Base-by-base conservation (phyloP, 1,140 invertebrate species). In the Dinothrombium tinctorium region DNA sequence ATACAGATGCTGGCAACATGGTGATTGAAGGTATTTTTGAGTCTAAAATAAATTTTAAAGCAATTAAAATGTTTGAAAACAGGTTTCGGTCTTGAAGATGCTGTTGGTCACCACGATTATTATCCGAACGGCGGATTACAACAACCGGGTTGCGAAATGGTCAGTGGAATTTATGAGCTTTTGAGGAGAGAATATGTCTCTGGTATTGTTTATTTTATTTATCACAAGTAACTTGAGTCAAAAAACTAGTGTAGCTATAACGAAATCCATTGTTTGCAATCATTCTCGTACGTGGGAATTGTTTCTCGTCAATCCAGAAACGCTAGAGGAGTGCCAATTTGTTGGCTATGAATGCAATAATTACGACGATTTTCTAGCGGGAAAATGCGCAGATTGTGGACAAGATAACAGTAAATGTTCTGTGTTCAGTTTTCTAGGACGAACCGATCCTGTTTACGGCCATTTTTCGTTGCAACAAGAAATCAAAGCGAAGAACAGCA, bases 121-220 rank as follows among this genome's bases (percentile, higher is more conserved):
- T 84, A 83, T 54, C 78, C 79, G 0, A 84, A 84, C 56, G 78
- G 80, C 50, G 79, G 78, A 4, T 76, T 75, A 53, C 72, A 78
- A 46, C 81, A 86, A 54, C 79, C 79, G 0, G 81, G 80, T 0
- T 87, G 82, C 56, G 14, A n/a, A 20, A 24, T 21, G 11, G 15
- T n/a, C 5, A 29, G 28, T 8, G 24, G 37, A 15, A 12, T 9
- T 11, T 39, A 12, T 19, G 17, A 29, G 17, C 11, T n/a, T 19
- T 19, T 25, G 11, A 25, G 15, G 12, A 22, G n/a, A 28, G 37
- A 24, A 15, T 3, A 11, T 12, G 26, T n/a, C 14, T 8, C 4
- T 12, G 20, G 24, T 25, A 28, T 20, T 15, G 15, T 7, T 35
- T 7, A 7, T 35, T 7, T 7, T 35, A 8, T 28, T n/a, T 28